Base-by-base conservation (phyloP, 2,797 vertebrate genomes). In the Pseudochaenichthys georgianus region DNA sequence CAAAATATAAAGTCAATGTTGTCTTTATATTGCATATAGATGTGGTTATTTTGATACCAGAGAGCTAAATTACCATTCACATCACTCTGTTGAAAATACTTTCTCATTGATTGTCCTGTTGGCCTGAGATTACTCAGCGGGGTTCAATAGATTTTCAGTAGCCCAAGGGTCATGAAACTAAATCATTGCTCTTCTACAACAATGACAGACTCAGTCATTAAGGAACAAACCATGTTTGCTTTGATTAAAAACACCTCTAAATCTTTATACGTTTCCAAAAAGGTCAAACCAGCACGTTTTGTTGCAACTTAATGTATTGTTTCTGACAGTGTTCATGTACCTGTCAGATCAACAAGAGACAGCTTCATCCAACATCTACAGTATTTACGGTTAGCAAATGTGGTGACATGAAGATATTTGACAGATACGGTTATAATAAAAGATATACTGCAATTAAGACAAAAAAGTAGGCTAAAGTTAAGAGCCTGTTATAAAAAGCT, bases 21-120 rank as follows among this genome's bases (percentile, higher is more conserved):
- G 41, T 7, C 69, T 50, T 62, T 57, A 55, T 16, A 19, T n/a
- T 77, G 23, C 60, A 69, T 10, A 13, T 54, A 52, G 55, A 53
- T 13, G 62, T 65, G 41, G 19, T 38, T 31, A 70, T 80, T 78
- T 23, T 70, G 43, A 41, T 58, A 67, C 31, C 7, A 54, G 31
- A 67, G 34, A 13, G 47, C 64, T 66, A 31, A 59, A 80, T 70
- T 59, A 45, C 60, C 34, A 64, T 86, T 83, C 81, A 74, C 61
- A 83, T 79, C 57, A 68, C 62, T 67, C 77, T 70, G 70, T 72
- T 46, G 73, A 78, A 78, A 88, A 83, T 62, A 76, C 75, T 57
- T 61, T 72, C 60, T 58, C 73, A 89, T 80, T 87, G 88, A 89
- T 84, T 86, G 61, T 87, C 63, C 83, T 82, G 70, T 79, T 87